These are phyloP conservation scores for Anisognathus igniventris DNA, from an alignment of 2,797 vertebrate species.

Conservation along the genomic window DNA sequence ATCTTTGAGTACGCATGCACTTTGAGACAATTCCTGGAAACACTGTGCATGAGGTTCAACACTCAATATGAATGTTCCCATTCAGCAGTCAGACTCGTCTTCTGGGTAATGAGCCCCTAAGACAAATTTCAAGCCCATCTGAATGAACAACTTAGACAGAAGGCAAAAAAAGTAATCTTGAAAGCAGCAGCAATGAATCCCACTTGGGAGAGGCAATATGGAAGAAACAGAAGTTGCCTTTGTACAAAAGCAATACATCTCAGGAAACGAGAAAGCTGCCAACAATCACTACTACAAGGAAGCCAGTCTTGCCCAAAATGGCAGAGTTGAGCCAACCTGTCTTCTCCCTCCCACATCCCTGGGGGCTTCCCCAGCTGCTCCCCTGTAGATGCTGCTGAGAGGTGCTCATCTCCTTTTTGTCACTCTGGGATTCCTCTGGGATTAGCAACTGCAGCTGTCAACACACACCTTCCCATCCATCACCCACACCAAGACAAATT, in stretches of 20 bases:
- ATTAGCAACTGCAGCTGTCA: background rate
- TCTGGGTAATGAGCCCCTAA: background rate
- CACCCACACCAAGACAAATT: background rate
- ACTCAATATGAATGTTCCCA: background rate
- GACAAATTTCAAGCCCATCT: background rate
- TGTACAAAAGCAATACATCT: background rate
- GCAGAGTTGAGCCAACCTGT: background rate
- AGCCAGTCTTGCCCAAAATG: background rate
- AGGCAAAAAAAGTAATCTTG: background rate
- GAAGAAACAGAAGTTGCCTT: background rate
- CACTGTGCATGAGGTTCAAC: background rate
- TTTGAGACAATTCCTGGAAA: conserved; percentile 11
- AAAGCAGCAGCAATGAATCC: background rate
- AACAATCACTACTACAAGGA: background rate
- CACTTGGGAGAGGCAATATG: background rate
- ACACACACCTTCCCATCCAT: background rate
- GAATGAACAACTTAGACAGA: background rate
- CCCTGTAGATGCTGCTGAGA: accelerated
- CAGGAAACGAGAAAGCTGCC: background rate
- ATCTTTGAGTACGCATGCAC: background rate
- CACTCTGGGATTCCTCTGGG: background rate
- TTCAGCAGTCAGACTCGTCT: background rate
- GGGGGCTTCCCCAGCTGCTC: background rate
- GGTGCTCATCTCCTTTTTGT: background rate
- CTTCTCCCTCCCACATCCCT: background rate